A percentile compares a stretch with the other conserved stretches of the same genome.
These are phyloP conservation scores for Ia io DNA, from an alignment of 2,113 vertebrate species.

Conservation along the genomic window DNA sequence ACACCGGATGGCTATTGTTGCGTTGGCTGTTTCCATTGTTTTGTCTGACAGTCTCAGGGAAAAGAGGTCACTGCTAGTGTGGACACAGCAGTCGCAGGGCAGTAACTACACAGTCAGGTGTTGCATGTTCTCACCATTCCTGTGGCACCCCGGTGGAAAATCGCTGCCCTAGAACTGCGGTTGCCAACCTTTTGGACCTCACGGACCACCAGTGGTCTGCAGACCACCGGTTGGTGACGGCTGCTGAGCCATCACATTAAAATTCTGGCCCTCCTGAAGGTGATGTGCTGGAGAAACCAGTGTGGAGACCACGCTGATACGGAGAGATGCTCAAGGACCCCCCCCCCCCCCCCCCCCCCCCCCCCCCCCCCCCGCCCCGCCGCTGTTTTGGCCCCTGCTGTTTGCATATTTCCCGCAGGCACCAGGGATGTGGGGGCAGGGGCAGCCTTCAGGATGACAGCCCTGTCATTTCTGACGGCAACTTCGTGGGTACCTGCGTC, in stretches of 20 bases:
- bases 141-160: not conserved
- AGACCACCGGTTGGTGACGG: not conserved
- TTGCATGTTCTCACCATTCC: not conserved
- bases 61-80: not conserved
- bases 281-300: not conserved
- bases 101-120: not conserved
- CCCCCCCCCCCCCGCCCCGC: no score
- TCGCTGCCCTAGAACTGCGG: not conserved
- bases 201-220: no score
- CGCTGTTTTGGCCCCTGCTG: no score
- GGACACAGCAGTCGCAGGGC: no score
- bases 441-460: not conserved
- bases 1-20: not conserved
- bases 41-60: not conserved
- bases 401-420: not conserved
- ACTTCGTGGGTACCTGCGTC: not conserved
- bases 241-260: not conserved
- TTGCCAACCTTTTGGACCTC: no score
- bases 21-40: not conserved
- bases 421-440: not conserved
- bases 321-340: not conserved
- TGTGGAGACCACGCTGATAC: rapidly evolving
- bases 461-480: not conserved
- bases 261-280: not conserved
- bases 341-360: no score